A percentile compares a stretch with the other conserved stretches of the same genome.
phyloP scores from a whole-genome alignment of 2,113 vertebrate genomes.

The Mustelus asterias region DNA sequence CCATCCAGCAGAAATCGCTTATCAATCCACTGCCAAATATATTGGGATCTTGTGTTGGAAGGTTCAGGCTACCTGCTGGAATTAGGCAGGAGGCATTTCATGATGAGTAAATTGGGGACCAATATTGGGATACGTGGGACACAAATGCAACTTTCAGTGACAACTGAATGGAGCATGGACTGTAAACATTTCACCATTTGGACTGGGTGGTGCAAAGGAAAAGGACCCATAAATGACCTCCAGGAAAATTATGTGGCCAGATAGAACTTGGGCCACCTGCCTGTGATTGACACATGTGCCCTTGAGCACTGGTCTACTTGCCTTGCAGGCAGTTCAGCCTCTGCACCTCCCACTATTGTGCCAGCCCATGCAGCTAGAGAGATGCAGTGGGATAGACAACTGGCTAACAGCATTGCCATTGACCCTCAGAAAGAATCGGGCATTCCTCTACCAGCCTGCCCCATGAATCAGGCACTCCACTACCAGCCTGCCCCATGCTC shows the following conservation, averaged over 20 bases:
- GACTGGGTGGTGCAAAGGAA: not conserved
- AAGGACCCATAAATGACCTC: too few relatives aligned
- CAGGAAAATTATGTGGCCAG: too few relatives aligned
- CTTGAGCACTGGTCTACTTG: not conserved
- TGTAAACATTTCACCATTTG: not conserved
- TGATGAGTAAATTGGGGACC: not conserved
- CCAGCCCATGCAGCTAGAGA: not conserved
- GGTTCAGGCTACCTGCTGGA: not conserved
- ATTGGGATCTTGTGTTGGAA: not conserved
- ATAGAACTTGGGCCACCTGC: too few relatives aligned
- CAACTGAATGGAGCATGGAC: not conserved
- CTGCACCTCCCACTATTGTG: not conserved
- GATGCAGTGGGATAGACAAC: not conserved
- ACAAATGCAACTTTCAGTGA: not conserved
- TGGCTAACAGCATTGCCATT: too few relatives aligned
- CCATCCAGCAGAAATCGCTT: not conserved
- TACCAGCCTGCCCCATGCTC: not conserved
- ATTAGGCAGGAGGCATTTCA: not conserved
- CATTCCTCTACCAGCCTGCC: not conserved
- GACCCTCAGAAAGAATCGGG: not conserved
- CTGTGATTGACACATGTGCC: not conserved
- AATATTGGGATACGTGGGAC: not conserved
- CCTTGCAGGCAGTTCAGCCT: not conserved
- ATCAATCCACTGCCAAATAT: not conserved
- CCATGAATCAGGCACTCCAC: not conserved